These are phyloP conservation scores for Subacronicta megacephala DNA, from an alignment of 2,888 invertebrate species.

Conservation along the genomic window DNA sequence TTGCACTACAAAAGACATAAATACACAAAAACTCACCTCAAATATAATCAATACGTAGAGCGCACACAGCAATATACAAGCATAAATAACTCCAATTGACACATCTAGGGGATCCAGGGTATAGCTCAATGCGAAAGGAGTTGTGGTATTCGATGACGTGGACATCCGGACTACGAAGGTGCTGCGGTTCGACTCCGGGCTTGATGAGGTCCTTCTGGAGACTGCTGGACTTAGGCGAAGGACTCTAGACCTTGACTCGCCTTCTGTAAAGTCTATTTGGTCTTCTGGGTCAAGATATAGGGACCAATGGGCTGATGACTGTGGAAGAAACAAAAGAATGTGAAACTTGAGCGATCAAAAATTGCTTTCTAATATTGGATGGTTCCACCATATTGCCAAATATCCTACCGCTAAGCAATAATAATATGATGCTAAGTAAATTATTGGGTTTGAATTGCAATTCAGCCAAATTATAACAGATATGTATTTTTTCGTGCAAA, in stretches of 20 bases:
- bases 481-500: too few species aligned
- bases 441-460: too few species aligned
- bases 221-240: slow-evolving; percentile 64
- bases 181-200: slow-evolving; percentile 44
- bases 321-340: slow-evolving; percentile 43
- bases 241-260: slow-evolving; percentile 79
- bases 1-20: too few species aligned
- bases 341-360: too few species aligned
- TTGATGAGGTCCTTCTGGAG: slow-evolving; percentile 26
- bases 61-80: slow-evolving; percentile 92
- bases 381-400: too few species aligned
- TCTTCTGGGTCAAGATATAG: slow-evolving; percentile 90
- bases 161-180: slow-evolving; percentile 64
- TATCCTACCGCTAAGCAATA: too few species aligned
- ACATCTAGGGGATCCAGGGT: slow-evolving; percentile 91
- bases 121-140: slow-evolving; percentile 83
- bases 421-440: too few species aligned
- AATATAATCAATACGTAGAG: slow-evolving; percentile 95
- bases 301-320: slow-evolving; percentile 89
- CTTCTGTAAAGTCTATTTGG: slow-evolving; percentile 89
- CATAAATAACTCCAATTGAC: slow-evolving; percentile 92
- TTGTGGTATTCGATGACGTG: slow-evolving; percentile 62
- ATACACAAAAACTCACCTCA: slow-evolving; percentile 90
- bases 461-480: too few species aligned
- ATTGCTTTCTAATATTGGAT: too few species aligned